These are phyloP conservation scores for Schizopygopsis malacanthus DNA, from an alignment of 2,797 vertebrate species.

Conservation along the genomic window DNA sequence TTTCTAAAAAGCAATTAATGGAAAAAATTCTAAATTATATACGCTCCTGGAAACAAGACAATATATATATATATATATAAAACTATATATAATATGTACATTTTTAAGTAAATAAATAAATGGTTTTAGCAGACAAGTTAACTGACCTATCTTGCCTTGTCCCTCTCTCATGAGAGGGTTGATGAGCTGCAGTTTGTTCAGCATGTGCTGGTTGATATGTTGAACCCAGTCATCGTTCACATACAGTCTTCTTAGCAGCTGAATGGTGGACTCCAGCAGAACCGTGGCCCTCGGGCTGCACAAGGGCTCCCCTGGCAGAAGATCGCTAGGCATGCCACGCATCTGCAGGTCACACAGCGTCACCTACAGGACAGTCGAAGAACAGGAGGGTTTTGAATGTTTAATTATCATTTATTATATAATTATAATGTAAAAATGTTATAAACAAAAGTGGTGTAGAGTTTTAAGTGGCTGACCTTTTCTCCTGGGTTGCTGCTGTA, in stretches of 20 bases:
- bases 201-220: constrained; percentile 80
- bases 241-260: constrained; percentile 79
- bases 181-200: constrained; percentile 78
- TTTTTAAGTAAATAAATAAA: too few relatives aligned
- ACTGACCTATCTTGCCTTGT: constrained; percentile 66
- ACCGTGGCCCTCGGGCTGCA: constrained; percentile 80
- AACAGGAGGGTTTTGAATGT: not conserved
- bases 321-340: constrained; percentile 82
- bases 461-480: constrained; percentile 71
- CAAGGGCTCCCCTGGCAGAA: constrained; percentile 81
- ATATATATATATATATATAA: too few relatives aligned
- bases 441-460: not conserved
- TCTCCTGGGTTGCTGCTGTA: constrained; percentile 87
- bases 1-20: not conserved
- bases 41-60: not conserved
- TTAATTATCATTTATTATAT: not conserved
- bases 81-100: too few relatives aligned
- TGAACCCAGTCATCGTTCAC: constrained; percentile 77
- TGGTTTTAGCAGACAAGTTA: not conserved
- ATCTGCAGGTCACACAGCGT: constrained; percentile 82
- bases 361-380: constrained; percentile 69
- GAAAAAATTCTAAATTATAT: not conserved
- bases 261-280: constrained; percentile 79
- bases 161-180: constrained; percentile 76
- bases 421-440: not conserved